Evolutionary conservation across 2,113 vertebrate species (phyloP).

Genomic region (Pituophis catenifer): DNA sequence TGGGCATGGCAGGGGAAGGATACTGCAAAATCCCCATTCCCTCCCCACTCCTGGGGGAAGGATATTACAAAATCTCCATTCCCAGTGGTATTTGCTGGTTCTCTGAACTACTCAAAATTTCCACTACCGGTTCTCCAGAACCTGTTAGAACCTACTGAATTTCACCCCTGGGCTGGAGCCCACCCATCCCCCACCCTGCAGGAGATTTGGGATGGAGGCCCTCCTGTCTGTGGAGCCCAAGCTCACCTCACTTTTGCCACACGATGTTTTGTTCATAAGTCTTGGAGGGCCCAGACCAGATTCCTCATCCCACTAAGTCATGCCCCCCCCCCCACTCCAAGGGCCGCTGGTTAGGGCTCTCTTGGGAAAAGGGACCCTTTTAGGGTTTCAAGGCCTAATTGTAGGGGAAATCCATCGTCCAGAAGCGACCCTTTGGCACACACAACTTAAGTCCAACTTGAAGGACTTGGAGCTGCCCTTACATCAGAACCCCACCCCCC

Average conservation of each 20-base stretch:
- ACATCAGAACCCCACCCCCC: neutral
- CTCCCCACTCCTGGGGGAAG: no score
- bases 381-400: neutral
- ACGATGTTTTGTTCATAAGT: neutral
- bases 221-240: neutral
- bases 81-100: no score
- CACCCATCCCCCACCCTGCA: no score
- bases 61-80: no score
- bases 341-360: neutral
- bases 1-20: no score
- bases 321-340: neutral
- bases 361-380: neutral
- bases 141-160: no score
- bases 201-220: neutral
- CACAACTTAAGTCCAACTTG: neutral
- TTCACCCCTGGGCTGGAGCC: neutral
- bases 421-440: neutral
- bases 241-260: neutral
- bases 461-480: neutral
- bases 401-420: neutral
- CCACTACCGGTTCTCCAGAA: no score
- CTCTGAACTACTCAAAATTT: no score
- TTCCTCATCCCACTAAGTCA: neutral
- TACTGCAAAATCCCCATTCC: no score
- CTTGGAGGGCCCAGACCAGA: neutral